Evolutionary conservation across 2,888 invertebrate genomes (phyloP), one percentile per base, ranked within the genome.

Genomic region (Empis livida): DNA sequence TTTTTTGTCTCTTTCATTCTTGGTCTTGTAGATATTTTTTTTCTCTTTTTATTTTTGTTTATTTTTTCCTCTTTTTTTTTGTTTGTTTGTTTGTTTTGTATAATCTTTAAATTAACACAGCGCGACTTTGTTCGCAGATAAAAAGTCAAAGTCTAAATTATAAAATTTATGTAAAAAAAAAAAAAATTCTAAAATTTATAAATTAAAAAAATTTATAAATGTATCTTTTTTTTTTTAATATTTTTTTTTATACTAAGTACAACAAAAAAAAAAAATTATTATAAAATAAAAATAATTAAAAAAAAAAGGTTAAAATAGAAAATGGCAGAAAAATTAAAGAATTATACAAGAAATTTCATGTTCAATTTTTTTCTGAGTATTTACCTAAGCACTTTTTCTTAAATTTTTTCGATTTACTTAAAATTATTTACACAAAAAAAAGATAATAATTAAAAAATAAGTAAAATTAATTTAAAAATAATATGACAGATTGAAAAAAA

Each of bases 41-140:
- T 6, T 10, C 17, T 20, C 17, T 40, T n/a, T 39, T 39, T 39
- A 15, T 17, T 11, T 11, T 39, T 20, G 13, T 53, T 54, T 40
- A 51, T 54, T 49, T 53, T 51, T 39, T 49, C 49, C 48, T 46
- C 51, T 45, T 53, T 46, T 49, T 44, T 51, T 51, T 54, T 48
- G 49, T 51, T 52, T 51, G 14, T 51, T 53, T 51, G 49, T 47
- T 51, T 52, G 54, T 55, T 49, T 55, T 53, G 51, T 49, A 42
- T 51, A 54, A 50, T 53, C 51, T 57, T 61, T 64, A 63, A 63
- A 66, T 64, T 67, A 67, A 67, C 67, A 67, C 66, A 67, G 67
- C 67, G 61, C 59, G 62, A 64, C 64, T 60, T 60, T 60, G 57
- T 53, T 55, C 53, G 54, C 49, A 51, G 27, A 41, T 27, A 45